Base-by-base conservation (phyloP, 2,113 vertebrate species). In the Tamias sibiricus region DNA sequence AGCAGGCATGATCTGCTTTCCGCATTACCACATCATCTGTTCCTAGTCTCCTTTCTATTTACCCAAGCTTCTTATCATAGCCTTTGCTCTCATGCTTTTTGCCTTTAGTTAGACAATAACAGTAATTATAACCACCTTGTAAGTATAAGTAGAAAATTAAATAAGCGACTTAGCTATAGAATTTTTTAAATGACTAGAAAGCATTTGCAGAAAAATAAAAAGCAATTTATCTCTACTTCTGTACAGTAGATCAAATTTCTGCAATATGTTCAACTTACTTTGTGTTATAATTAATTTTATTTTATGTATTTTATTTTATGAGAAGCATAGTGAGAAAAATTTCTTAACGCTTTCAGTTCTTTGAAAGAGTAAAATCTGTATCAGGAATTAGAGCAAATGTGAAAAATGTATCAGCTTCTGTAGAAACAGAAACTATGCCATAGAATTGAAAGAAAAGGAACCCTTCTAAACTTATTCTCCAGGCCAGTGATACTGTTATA, bases 351-450 rank as follows among this genome's bases (percentile, higher is more conserved):
- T 91, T 90, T 71, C 14, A 17, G 4, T 37, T 87, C 22, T 72
- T 92, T 57, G 35, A 83, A 96, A 87, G 42, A 85, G 22, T 81
- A 72, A 92, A 85, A 66, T 76, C 28, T 91, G 52, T 10, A 37
- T 35, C 57, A 84, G 32, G 77, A 80, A 79, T 82, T 4, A 30
- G 47, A 19, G 35, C 69, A 49, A 35, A 47, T 68, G 77, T 54
- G 68, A 82, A 85, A 91, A 96, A 90, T 30, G 71, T 30, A 84
- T 90, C 40, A 69, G 13, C 49, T 62, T 97, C 84, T 86, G 90
- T 24, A 87, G n/a, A 90, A 91, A 75, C 9, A 97, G 95, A 87
- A 83, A 44, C 4, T 57, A 62, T 62, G 24, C 22, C 26, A 62
- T 28, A 28, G 59, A 62, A 62, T 62, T 62, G 8, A 62, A 28